Percentiles rank a stretch among this genome's conserved stretches.
These are phyloP conservation scores for Scaptodrosophila latifasciaeformis DNA, from an alignment of 2,888 invertebrate genomes.

Conservation along the genomic window DNA sequence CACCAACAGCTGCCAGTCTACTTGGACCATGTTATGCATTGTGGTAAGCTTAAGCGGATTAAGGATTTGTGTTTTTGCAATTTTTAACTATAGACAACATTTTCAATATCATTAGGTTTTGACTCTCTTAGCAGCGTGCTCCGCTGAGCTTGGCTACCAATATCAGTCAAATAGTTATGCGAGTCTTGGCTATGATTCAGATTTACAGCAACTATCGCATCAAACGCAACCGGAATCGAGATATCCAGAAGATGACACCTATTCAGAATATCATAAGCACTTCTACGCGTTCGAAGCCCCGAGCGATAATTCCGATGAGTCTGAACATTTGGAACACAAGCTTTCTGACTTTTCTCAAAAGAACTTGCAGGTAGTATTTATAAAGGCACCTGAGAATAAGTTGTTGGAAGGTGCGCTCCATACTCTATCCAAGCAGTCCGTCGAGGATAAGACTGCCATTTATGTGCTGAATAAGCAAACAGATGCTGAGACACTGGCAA, in stretches of 20 bases:
- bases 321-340: conserved; percentile 34
- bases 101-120: background rate
- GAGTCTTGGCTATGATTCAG: conserved; percentile 18
- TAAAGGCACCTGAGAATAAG: conserved; percentile 67
- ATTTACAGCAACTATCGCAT: too few relatives aligned
- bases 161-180: conserved; percentile 25
- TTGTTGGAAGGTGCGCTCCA: conserved; percentile 57
- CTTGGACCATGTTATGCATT: conserved; percentile 43
- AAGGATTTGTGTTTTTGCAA: background rate
- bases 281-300: conserved; percentile 65
- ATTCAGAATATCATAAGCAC: conserved; percentile 53
- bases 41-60: conserved; percentile 32
- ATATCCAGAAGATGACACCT: background rate
- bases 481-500: conserved; percentile 59
- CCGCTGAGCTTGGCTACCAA: conserved; percentile 47
- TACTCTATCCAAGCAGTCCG: conserved; percentile 59
- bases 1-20: conserved; percentile 23
- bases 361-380: conserved; percentile 68
- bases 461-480: conserved; percentile 71
- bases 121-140: conserved; percentile 19
- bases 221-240: conserved; percentile 16
- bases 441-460: conserved; percentile 70
- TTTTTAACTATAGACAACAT: conserved; percentile 8
- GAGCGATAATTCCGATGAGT: conserved; percentile 47
- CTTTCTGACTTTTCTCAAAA: conserved; percentile 46